Percentiles rank a stretch among this genome's conserved stretches.
phyloP scores from a whole-genome alignment of 2,888 invertebrate species.

The Mimumesa dahlbomi region DNA sequence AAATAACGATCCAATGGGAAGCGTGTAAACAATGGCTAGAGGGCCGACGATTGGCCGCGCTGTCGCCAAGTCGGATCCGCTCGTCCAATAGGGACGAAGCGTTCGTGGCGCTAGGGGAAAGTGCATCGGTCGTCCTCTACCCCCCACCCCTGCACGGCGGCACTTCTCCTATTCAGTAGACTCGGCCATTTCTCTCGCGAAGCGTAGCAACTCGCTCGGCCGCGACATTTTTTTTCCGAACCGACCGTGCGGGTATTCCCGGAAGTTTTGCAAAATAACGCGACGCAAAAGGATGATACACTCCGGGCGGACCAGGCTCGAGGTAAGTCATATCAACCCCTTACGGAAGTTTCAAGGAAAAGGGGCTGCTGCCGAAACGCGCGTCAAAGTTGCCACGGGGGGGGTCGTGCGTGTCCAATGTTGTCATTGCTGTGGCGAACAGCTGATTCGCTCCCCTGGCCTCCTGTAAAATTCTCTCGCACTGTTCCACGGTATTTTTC shows the following conservation, averaged over 20 bases:
- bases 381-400: constrained; percentile 56
- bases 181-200: constrained; percentile 80
- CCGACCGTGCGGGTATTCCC: constrained; percentile 74
- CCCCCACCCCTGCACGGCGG: constrained; percentile 45
- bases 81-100: constrained; percentile 52
- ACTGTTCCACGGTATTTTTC: too few species aligned
- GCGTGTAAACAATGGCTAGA: constrained; percentile 73
- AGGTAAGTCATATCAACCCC: constrained; percentile 72
- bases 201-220: constrained; percentile 63
- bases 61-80: constrained; percentile 75
- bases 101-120: constrained; percentile 40
- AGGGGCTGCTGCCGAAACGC: constrained; percentile 49
- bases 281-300: constrained; percentile 81
- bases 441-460: constrained; percentile 75
- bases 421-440: constrained; percentile 77
- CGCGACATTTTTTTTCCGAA: constrained; percentile 62
- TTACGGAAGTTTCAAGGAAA: constrained; percentile 3
- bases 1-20: constrained; percentile 71
- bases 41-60: constrained; percentile 66
- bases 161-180: constrained; percentile 71
- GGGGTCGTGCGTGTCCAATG: constrained; percentile 72
- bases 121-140: constrained; percentile 51
- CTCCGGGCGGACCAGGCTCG: constrained; percentile 80
- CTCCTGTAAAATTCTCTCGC: constrained; percentile 57
- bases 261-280: constrained; percentile 79